These are phyloP conservation scores for Penaeus japonicus DNA, from an alignment of 1,140 invertebrate genomes.

Conservation along the genomic window DNA sequence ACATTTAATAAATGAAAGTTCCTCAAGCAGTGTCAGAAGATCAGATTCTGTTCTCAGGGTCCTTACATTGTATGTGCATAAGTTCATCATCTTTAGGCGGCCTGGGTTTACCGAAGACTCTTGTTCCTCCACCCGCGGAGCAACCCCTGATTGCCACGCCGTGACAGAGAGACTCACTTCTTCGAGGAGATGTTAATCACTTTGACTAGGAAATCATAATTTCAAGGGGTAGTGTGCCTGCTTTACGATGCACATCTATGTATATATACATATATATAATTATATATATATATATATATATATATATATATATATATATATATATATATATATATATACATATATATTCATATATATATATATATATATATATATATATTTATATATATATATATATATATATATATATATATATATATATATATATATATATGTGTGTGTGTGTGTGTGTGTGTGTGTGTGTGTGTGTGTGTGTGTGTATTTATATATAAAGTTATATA, in stretches of 20 bases:
- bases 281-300: not conserved
- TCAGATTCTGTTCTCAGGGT: too few relatives aligned
- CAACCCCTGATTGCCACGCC: too few relatives aligned
- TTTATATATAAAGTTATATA: not conserved
- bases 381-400: not conserved
- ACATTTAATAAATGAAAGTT: too few relatives aligned
- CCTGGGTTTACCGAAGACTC: too few relatives aligned
- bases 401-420: not conserved
- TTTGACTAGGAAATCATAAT: too few relatives aligned
- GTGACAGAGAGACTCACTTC: too few relatives aligned
- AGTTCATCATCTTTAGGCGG: too few relatives aligned
- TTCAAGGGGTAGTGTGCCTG: too few relatives aligned
- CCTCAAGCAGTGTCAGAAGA: too few relatives aligned
- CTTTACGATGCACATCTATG: not conserved
- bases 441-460: not conserved
- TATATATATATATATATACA: not conserved
- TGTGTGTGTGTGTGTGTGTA: not conserved
- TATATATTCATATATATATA: not conserved
- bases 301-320: not conserved
- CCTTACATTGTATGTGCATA: too few relatives aligned
- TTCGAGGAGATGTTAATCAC: too few relatives aligned
- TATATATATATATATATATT: not conserved
- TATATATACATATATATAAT: not conserved
- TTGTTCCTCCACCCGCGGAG: too few relatives aligned
- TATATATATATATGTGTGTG: not conserved